A percentile compares a stretch with the other conserved stretches of the same genome.
Conservation (phyloP, 2,888 invertebrate genomes). For the Volucella bombylans region DNA sequence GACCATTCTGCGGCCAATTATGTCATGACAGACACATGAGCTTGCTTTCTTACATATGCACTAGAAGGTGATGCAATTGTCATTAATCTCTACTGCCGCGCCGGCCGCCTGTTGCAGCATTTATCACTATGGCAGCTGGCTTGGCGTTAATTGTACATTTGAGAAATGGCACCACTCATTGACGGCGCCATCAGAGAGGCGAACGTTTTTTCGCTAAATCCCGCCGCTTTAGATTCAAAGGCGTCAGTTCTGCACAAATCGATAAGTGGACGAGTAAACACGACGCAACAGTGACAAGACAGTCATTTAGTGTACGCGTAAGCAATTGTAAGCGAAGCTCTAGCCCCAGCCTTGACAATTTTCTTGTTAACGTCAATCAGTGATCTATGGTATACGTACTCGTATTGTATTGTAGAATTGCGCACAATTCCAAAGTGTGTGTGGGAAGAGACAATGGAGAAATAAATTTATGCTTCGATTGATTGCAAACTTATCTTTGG, state of each 20-base stretch:
- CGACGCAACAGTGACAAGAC: neutral
- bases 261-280: conserved; percentile 15
- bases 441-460: conserved; percentile 60
- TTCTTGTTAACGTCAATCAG: conserved; percentile 65
- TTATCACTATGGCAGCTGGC: neutral
- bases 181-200: conserved; percentile 4
- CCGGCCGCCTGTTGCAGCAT: too few species aligned
- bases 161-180: conserved; percentile 14
- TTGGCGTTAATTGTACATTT: neutral
- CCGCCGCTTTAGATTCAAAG: neutral
- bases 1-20: conserved; percentile 50
- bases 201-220: neutral
- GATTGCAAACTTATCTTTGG: conserved; percentile 57
- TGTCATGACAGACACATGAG: conserved; percentile 34
- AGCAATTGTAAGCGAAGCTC: conserved; percentile 52
- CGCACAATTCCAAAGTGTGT: conserved; percentile 37
- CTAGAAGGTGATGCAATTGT: conserved; percentile 41
- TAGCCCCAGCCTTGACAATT: conserved; percentile 55
- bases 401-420: conserved; percentile 3
- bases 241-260: conserved; percentile 3
- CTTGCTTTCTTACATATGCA: neutral
- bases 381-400: conserved; percentile 54
- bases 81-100: neutral
- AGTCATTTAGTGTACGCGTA: conserved; percentile 13
- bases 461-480: conserved; percentile 66